Evolutionary conservation across 2,888 invertebrate species (phyloP).

Genomic region (Meiosimyza decipiens): DNA sequence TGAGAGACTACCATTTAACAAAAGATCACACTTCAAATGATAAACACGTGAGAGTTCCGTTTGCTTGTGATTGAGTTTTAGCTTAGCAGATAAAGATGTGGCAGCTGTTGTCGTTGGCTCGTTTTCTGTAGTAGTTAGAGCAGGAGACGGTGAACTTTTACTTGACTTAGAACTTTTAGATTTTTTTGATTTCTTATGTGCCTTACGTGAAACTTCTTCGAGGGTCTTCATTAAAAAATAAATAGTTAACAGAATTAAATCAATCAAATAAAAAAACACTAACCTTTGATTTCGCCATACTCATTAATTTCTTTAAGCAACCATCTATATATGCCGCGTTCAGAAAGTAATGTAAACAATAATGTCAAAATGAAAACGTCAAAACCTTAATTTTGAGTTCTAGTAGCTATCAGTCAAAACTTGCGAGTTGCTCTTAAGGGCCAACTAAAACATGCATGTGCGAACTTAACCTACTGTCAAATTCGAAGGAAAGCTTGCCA

Average conservation of each 20-base stretch:
- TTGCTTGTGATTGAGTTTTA: slow-evolving; percentile 48
- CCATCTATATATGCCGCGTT: no score
- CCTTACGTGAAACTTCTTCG: slow-evolving; percentile 17
- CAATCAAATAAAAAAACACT: not conserved
- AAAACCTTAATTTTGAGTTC: no score
- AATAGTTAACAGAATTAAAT: not conserved
- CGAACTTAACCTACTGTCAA: no score
- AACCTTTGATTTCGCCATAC: slow-evolving; percentile 44
- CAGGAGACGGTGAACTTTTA: slow-evolving; percentile 12
- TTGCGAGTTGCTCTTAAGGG: no score
- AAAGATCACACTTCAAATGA: slow-evolving; percentile 52
- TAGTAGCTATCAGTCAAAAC: no score
- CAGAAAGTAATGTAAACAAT: no score
- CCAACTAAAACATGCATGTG: no score
- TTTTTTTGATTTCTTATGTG: slow-evolving; percentile 38
- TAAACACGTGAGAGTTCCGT: slow-evolving; percentile 55
- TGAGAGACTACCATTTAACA: slow-evolving; percentile 52
- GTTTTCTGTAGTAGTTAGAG: no score
- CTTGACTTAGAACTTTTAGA: slow-evolving; percentile 36
- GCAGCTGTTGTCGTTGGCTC: not conserved
- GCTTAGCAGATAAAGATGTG: slow-evolving; percentile 26
- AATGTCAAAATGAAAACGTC: no score
- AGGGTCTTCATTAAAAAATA: slow-evolving; percentile 12
- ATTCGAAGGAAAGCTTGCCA: no score
- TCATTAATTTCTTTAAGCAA: no score